A percentile compares a stretch with the other conserved stretches of the same genome.
These are phyloP conservation scores for Mus minutoides DNA, from an alignment of 2,797 vertebrate genomes.

Conservation along the genomic window DNA sequence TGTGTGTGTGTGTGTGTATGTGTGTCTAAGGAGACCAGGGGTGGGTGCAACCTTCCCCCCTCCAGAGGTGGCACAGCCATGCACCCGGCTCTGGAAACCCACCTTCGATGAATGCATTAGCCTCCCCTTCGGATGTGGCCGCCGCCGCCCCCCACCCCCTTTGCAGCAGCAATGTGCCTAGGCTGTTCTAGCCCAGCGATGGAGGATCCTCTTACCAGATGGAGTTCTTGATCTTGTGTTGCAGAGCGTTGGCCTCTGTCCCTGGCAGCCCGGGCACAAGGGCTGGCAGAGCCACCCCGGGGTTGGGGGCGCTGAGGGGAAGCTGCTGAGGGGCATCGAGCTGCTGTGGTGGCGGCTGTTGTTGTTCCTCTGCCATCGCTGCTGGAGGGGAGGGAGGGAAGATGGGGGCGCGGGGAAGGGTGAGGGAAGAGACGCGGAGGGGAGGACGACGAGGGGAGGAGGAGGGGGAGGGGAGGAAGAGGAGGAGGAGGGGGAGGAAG, in stretches of 20 bases:
- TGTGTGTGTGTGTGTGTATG: neutral
- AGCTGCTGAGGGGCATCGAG: conserved; percentile 86
- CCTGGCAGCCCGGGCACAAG: conserved; percentile 94
- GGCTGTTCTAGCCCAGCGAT: conserved; percentile 54
- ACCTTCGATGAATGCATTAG: conserved; percentile 62
- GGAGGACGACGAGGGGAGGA: conserved; percentile 71
- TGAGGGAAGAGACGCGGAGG: conserved; percentile 79
- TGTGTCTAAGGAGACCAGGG: neutral
- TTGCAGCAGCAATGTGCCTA: conserved; percentile 11
- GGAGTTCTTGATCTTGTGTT: conserved; percentile 96
- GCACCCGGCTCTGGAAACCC: conserved; percentile 41
- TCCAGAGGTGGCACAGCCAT: conserved; percentile 19
- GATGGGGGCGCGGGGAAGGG: conserved; percentile 63
- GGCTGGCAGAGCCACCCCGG: conserved; percentile 89
- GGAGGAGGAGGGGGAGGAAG: conserved; percentile 58
- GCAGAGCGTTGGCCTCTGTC: conserved; percentile 93
- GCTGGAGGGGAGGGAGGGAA: conserved; percentile 85
- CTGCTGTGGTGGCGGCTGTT: conserved; percentile 87
- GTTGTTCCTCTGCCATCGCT: conserved; percentile 94
- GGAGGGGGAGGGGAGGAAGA: conserved; percentile 77
- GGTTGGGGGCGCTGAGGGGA: conserved; percentile 76
- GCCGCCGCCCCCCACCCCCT: conserved; percentile 5
- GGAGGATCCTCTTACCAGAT: conserved; percentile 93
- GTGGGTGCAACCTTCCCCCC: conserved; percentile 10
- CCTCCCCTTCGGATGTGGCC: neutral